phyloP scores from a whole-genome alignment of 2,113 vertebrate genomes.

The Paracanthobrama guichenoti region DNA sequence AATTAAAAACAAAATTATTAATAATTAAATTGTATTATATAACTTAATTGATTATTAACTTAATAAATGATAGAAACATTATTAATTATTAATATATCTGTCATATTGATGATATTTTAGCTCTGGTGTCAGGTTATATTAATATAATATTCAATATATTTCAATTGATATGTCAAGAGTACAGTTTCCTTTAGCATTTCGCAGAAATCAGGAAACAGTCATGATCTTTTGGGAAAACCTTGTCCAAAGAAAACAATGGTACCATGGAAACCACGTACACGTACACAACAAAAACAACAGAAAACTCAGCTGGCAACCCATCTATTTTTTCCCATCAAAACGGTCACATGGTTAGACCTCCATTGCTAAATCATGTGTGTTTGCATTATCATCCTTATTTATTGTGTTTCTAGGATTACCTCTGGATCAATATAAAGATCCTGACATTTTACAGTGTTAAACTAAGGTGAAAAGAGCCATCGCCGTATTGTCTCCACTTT shows the following conservation, averaged over 20 bases:
- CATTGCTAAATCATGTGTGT: neutral
- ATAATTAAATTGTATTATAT: too few relatives aligned
- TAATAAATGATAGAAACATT: neutral
- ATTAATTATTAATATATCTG: neutral
- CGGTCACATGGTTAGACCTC: neutral
- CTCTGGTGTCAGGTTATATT: neutral
- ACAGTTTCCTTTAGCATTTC: neutral
- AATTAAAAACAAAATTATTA: too few relatives aligned
- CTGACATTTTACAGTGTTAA: constrained; percentile 46
- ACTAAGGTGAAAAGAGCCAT: constrained; percentile 39
- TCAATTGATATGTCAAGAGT: neutral
- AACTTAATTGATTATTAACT: neutral
- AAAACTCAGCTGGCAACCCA: neutral
- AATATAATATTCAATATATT: neutral
- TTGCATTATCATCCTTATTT: constrained; percentile 22
- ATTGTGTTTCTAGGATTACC: constrained; percentile 50
- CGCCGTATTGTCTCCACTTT: constrained; percentile 48
- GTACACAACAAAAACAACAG: neutral
- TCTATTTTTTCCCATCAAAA: neutral
- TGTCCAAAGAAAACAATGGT: neutral
- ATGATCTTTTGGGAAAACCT: neutral
- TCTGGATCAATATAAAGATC: constrained; percentile 47
- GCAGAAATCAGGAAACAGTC: neutral
- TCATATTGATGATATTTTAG: neutral
- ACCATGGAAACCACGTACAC: neutral